phyloP scores from a whole-genome alignment of 2,113 vertebrate species.

The Rallus limicola region DNA sequence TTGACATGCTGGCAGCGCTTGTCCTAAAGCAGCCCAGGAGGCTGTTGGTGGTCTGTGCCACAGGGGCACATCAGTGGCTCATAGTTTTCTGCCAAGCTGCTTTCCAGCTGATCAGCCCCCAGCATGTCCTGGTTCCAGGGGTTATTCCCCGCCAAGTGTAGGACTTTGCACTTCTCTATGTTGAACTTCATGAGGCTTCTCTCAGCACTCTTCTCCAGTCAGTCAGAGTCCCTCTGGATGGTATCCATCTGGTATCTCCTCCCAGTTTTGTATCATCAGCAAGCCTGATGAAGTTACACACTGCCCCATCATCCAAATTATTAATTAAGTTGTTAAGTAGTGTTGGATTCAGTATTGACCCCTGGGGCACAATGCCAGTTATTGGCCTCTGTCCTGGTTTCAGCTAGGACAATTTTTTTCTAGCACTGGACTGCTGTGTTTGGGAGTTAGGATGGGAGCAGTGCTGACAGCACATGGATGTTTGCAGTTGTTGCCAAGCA shows the following conservation, averaged over 20 bases:
- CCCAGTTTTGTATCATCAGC: background rate
- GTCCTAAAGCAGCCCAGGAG: background rate
- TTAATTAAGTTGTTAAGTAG: background rate
- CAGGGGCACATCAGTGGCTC: fast-evolving
- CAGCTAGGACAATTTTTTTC: too few relatives aligned
- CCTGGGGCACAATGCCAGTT: background rate
- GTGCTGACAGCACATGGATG: too few relatives aligned
- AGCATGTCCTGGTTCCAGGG: background rate
- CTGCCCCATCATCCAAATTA: background rate
- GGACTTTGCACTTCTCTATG: background rate
- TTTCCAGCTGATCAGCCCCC: background rate
- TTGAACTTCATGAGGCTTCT: background rate
- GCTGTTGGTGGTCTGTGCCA: background rate
- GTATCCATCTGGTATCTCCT: background rate
- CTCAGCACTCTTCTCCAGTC: background rate
- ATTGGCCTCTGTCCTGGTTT: too few relatives aligned
- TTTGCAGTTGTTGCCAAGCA: too few relatives aligned
- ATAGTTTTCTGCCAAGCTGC: background rate
- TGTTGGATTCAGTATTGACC: background rate
- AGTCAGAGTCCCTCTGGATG: background rate
- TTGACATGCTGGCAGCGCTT: background rate
- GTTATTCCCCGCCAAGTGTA: background rate
- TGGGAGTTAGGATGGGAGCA: too few relatives aligned
- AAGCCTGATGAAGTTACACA: background rate
- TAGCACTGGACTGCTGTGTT: too few relatives aligned